phyloP scores from a whole-genome alignment of 2,888 invertebrate genomes.

The Xanthia icteritia region DNA sequence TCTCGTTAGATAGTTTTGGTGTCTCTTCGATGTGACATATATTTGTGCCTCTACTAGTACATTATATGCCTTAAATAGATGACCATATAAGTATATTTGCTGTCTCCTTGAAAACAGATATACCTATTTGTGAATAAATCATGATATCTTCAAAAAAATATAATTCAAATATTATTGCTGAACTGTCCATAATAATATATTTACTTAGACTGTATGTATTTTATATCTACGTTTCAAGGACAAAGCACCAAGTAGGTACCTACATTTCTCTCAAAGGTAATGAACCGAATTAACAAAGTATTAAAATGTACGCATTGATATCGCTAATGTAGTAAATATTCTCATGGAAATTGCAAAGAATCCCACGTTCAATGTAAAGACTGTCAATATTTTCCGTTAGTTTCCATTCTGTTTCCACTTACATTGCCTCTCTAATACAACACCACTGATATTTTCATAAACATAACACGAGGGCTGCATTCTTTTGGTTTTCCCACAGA shows the following conservation, averaged over 20 bases:
- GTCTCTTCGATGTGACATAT: not conserved
- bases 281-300: constrained; percentile 15
- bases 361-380: constrained; percentile 16
- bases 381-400: constrained; percentile 34
- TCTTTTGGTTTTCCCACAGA: constrained; percentile 28
- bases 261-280: not conserved
- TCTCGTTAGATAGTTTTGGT: not conserved
- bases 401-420: constrained; percentile 12
- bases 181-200: not conserved
- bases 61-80: not conserved
- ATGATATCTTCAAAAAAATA: not conserved
- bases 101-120: not conserved
- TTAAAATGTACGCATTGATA: not conserved
- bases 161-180: not conserved
- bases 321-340: constrained; percentile 16
- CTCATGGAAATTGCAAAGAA: not conserved
- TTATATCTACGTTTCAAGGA: not conserved
- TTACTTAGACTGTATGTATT: not conserved
- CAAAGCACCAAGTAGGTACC: not conserved
- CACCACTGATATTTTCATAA: constrained; percentile 34
- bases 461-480: constrained; percentile 12
- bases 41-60: not conserved
- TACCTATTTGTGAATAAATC: not conserved
- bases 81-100: not conserved
- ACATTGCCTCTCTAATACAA: constrained; percentile 10